Conservation (phyloP, 1,140 invertebrate genomes). For the Parasteatoda tepidariorum region DNA sequence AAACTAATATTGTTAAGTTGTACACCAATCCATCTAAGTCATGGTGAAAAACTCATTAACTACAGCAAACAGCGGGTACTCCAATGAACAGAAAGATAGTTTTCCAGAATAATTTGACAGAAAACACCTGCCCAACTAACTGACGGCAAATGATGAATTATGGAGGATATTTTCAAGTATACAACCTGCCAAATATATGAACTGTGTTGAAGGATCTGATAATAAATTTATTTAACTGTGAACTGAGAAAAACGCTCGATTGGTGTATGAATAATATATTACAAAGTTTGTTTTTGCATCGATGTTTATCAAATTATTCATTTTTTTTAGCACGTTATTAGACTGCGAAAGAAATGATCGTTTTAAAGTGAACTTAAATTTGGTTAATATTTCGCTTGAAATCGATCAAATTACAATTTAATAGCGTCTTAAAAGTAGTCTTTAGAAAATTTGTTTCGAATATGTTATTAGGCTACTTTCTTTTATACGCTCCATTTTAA, state of each 20-base stretch:
- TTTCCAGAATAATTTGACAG: slow-evolving; percentile 58
- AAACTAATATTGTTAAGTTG: slow-evolving; percentile 51
- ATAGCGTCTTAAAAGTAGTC: too few species aligned
- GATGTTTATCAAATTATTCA: too few species aligned
- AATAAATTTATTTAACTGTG: neutral
- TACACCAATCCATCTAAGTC: slow-evolving; percentile 47
- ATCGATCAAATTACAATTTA: too few species aligned
- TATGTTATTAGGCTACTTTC: too few species aligned
- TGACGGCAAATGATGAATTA: slow-evolving; percentile 51
- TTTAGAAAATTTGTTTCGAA: too few species aligned
- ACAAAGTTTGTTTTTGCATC: too few species aligned
- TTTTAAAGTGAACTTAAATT: too few species aligned
- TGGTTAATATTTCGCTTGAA: too few species aligned
- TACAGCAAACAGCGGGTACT: slow-evolving; percentile 44
- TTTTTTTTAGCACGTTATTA: neutral
- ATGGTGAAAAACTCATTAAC: slow-evolving; percentile 58
- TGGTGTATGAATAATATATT: too few species aligned
- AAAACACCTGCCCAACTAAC: slow-evolving; percentile 53
- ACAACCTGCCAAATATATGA: neutral
- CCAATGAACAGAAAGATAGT: slow-evolving; percentile 56
- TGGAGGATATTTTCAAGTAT: slow-evolving; percentile 45
- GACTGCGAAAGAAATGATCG: too few species aligned
- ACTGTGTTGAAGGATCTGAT: neutral
- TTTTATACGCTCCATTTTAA: too few species aligned
- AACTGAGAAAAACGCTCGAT: neutral